Evolutionary conservation across 1,140 invertebrate genomes (phyloP).

Genomic region (Drosophila kikkawai): DNA sequence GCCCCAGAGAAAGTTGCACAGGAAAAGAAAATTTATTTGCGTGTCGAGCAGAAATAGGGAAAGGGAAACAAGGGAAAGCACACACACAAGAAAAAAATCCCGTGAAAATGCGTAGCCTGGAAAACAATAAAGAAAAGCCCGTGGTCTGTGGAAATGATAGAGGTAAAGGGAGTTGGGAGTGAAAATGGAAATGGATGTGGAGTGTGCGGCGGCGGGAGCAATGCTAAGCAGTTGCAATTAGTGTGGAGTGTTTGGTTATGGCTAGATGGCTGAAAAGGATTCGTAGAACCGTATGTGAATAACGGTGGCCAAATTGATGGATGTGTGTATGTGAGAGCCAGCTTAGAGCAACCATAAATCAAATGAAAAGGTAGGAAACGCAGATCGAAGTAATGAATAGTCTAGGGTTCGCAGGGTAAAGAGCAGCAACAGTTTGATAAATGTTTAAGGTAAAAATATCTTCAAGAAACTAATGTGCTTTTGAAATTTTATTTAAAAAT

Average conservation of each 20-base stretch:
- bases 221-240: constrained; percentile 70
- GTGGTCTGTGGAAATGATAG: constrained; percentile 1
- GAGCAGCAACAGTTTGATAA: constrained; percentile 36
- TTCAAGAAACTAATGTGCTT: neutral
- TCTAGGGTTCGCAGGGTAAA: constrained; percentile 12
- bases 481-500: neutral
- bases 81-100: constrained; percentile 13
- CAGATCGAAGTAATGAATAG: constrained; percentile 61
- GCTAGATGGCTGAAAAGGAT: constrained; percentile 45
- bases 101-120: constrained; percentile 10
- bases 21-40: constrained; percentile 76
- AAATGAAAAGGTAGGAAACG: constrained; percentile 41
- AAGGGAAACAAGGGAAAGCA: neutral
- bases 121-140: constrained; percentile 20
- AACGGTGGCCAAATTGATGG: constrained; percentile 68
- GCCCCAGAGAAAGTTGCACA: constrained; percentile 17
- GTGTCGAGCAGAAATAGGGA: constrained; percentile 47
- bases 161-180: neutral
- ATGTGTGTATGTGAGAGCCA: constrained; percentile 5
- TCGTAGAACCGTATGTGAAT: constrained; percentile 45
- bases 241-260: constrained; percentile 46
- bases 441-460: neutral
- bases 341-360: constrained; percentile 59
- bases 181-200: constrained; percentile 5
- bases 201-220: constrained; percentile 5